Conservation (phyloP, 2,888 invertebrate species). For the Chouioia cunea region DNA sequence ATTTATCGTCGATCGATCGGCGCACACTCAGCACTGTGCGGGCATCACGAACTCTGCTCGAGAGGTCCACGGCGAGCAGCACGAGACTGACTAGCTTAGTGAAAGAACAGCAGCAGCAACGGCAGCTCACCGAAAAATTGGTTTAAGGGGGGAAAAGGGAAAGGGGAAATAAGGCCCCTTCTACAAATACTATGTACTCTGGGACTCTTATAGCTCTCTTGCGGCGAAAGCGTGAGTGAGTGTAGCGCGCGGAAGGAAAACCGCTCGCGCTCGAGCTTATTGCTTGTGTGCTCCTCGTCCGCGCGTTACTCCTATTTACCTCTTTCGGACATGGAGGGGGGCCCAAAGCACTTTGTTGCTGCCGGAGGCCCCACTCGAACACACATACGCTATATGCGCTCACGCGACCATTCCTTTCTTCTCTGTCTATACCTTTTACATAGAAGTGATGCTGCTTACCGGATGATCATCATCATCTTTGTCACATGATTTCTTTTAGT, state of each 20-base stretch:
- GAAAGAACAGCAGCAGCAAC: slow-evolving; percentile 14
- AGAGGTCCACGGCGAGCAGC: slow-evolving; percentile 4
- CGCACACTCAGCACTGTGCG: slow-evolving; percentile 19
- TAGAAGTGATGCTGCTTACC: too few relatives aligned
- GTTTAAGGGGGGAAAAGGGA: background rate
- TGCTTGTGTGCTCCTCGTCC: slow-evolving; percentile 50
- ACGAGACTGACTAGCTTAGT: slow-evolving; percentile 31
- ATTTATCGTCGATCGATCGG: background rate
- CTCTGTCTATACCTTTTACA: slow-evolving; percentile 21
- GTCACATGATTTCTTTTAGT: too few relatives aligned
- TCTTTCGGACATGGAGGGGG: too few relatives aligned
- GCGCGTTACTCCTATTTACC: slow-evolving; percentile 53
- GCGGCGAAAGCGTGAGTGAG: background rate
- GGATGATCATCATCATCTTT: too few relatives aligned
- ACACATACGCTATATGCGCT: slow-evolving; percentile 45
- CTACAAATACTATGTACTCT: too few relatives aligned
- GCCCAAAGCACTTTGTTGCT: too few relatives aligned
- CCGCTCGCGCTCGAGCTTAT: slow-evolving; percentile 20
- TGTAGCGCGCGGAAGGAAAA: slow-evolving; percentile 22
- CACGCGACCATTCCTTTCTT: slow-evolving; percentile 21
- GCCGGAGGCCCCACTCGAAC: slow-evolving; percentile 20
- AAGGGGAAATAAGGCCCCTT: background rate
- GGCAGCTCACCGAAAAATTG: slow-evolving; percentile 15
- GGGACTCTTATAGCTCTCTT: too few relatives aligned
- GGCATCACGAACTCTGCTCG: slow-evolving; percentile 19